Base-by-base conservation (phyloP, 2,113 vertebrate species). In the Cavia aperea region DNA sequence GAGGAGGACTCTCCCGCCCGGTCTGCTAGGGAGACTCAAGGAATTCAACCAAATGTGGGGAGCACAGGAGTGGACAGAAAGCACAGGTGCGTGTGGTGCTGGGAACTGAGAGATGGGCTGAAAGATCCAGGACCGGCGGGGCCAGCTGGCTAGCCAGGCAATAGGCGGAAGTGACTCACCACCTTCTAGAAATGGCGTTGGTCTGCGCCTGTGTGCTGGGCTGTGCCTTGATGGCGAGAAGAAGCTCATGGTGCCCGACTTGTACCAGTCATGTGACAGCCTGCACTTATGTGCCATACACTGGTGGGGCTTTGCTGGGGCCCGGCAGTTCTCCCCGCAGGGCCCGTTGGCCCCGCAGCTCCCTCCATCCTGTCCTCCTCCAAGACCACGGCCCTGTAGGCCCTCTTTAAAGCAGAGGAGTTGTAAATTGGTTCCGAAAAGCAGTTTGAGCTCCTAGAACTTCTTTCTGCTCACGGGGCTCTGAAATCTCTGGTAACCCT, bases 1-100 rank as follows among this genome's bases (percentile, higher is more conserved):
- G 3, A 7, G 18, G 7, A 21, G 36, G 63, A 21, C 60, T 5
- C 2, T 36, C 43, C 18, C 1, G 1, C 65, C 54, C 4, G 1
- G 31, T 49, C 49, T 75, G 7, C 21, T 14, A 63, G 26, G 46
- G 13, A 4, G 54, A 72, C 6, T n/a, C 1, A 39, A 72, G 18
- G 60, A 36, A 49, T 54, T 13, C 31, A 51, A 24, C 8, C 1
- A 26, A 12, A 31, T n/a, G 39, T 49, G 82, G n/a, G 58, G 56
- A n/a, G 3, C 6, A 29, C 8, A 4, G 26, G 33, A 36, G 23
- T 16, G 49, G 39, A 7, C 16, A 46, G 43, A 43, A 33, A 29
- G 43, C 2, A 19, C 2, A 8, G 2, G 5, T 39, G 6, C 1
- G 15, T n/a, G 10, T 10, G 43, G 7, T 49, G 8, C 82, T 43